Base-by-base conservation (phyloP, 1,140 invertebrate genomes). In the Drosophila pandora region DNA sequence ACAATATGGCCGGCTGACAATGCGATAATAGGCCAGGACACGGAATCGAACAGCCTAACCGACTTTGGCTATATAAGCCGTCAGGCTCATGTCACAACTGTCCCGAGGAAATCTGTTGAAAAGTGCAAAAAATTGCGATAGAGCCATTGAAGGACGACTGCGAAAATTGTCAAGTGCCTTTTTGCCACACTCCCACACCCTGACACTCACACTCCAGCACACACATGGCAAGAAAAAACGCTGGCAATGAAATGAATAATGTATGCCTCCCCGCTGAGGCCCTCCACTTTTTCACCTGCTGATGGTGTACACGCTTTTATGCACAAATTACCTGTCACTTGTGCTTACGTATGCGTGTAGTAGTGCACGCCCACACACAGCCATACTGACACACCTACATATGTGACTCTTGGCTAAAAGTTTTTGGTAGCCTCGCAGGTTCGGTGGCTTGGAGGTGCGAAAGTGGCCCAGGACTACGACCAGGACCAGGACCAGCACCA, bases 241-340 rank as follows among this genome's bases (percentile, higher is more conserved):
- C 60, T 77, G 76, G 58, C 76, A 64, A 67, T 68, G 68, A 77
- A 80, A 79, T 84, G 76, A 76, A 84, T 85, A 79, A 84, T 84
- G 76, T 67, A 85, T 79, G 68, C 61, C 39, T 49, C 61, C 59
- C 28, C 54, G 22, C 21, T 2, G n/a, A 12, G 57, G 28, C 13
- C 34, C 12, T 10, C 49, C 17, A 8, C 41, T 43, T 43, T 43
- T 43, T 13, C 41, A 43, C 13, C 41, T 10, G 8, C 56, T 73
- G 25, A 23, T 30, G 49, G 32, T 30, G 37, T 57, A 71, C 57
- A 62, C 61, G 82, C 74, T 78, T 61, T 87, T 87, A 71, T 85
- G 73, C 82, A 75, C 82, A 87, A 85, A 85, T 85, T 87, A 85
- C 81, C 81, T 85, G 81, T 85, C 81, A 87, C 77, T 85, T 84